These are phyloP conservation scores for Drosophila ananassae DNA, from an alignment of 1,140 invertebrate genomes.

Conservation along the genomic window DNA sequence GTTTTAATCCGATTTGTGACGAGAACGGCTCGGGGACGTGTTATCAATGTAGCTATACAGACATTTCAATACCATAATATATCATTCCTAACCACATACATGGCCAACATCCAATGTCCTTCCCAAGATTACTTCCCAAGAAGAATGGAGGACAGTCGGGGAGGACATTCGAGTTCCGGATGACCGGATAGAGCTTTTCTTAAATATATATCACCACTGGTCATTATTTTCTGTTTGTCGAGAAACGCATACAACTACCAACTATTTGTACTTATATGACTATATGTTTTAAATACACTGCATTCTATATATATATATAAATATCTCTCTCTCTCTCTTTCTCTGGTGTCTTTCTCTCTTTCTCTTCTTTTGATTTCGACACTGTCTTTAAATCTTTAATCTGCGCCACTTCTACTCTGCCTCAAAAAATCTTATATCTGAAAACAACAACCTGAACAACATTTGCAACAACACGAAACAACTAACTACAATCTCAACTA, in stretches of 20 bases:
- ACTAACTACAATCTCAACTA: slow-evolving; percentile 40
- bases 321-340: slow-evolving; percentile 62
- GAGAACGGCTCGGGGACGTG: slow-evolving; percentile 24
- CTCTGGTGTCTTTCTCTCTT: slow-evolving; percentile 72
- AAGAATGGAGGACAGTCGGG: slow-evolving; percentile 40
- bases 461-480: slow-evolving; percentile 38
- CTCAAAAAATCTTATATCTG: slow-evolving; percentile 49
- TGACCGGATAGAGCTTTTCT: slow-evolving; percentile 28
- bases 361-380: slow-evolving; percentile 75
- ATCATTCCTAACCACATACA: slow-evolving; percentile 20
- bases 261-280: slow-evolving; percentile 44
- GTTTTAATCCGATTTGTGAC: slow-evolving; percentile 19
- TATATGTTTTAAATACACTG: slow-evolving; percentile 81
- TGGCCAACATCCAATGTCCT: slow-evolving; percentile 27
- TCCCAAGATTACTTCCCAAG: slow-evolving; percentile 12
- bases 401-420: slow-evolving; percentile 76
- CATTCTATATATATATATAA: slow-evolving; percentile 69
- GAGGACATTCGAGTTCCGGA: slow-evolving; percentile 59
- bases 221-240: slow-evolving; percentile 15
- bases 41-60: slow-evolving; percentile 10
- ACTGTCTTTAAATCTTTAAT: slow-evolving; percentile 76
- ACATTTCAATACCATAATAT: slow-evolving; percentile 4
- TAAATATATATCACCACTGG: slow-evolving; percentile 21
- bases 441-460: slow-evolving; percentile 55
- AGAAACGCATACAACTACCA: slow-evolving; percentile 39